Evolutionary conservation across 1,140 invertebrate species (phyloP), one percentile per base, ranked within the genome.

Genomic region (Sminthurides bifidus): DNA sequence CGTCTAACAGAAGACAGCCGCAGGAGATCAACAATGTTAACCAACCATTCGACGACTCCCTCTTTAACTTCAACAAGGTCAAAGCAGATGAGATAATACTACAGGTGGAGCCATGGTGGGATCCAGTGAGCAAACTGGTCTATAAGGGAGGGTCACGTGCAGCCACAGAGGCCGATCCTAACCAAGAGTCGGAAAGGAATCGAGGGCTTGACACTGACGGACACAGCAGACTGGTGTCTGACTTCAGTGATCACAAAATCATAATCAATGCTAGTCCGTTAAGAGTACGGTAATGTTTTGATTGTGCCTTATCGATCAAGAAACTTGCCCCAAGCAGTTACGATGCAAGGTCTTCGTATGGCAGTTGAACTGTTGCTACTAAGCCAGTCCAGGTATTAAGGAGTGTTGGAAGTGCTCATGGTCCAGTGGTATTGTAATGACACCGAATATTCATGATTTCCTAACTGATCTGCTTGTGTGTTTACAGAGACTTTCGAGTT

Each of bases 191-290:
- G n/a, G n/a, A n/a, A n/a, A n/a, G n/a, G n/a, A n/a, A n/a, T n/a
- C n/a, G n/a, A n/a, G n/a, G n/a, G n/a, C n/a, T n/a, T n/a, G n/a
- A n/a, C n/a, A n/a, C n/a, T 43, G 41, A 43, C 17, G 41, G 24
- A 43, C 10, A 10, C 17, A 10, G n/a, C 6, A 17, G 15, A 43
- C 8, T 10, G 10, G 33, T 10, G n/a, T 43, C 41, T 19, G 41
- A 43, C 5, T 17, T 6, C 5, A 6, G 6, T 4, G n/a, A 21
- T 29, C 46, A 63, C 50, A 46, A 51, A 23, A 50, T 70, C 52
- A 63, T 81, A 27, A 75, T 82, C 29, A 87, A 87, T 74, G 75
- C 79, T 2, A 85, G 83, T 66, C 84, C 84, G 2, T 71, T 85
- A n/a, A 60, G 79, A 80, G 59, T 74, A 70, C 58, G 76, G 79